Evolutionary conservation across 2,113 vertebrate genomes (phyloP).

Genomic region (Hyperoodon ampullatus): DNA sequence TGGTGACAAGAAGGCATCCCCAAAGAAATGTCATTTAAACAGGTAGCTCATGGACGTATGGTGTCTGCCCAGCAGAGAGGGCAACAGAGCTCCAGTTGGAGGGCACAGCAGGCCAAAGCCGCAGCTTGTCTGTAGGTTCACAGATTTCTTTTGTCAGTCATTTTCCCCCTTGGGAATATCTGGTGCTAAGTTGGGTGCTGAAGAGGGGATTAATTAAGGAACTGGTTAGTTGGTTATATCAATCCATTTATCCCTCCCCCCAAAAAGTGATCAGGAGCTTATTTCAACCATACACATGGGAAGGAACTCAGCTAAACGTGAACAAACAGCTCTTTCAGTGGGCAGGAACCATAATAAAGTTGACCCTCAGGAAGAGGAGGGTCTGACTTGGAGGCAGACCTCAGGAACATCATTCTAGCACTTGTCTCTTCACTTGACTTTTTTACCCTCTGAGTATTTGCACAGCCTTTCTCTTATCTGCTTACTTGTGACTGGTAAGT

Average conservation of each 20-base stretch:
- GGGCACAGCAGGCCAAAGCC: background rate
- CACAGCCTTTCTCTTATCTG: background rate
- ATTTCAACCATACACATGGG: background rate
- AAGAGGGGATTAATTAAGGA: background rate
- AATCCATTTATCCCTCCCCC: background rate
- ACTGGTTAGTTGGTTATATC: background rate
- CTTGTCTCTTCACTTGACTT: background rate
- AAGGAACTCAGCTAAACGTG: background rate
- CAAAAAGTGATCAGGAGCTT: background rate
- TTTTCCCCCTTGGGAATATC: background rate
- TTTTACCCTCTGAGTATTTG: background rate
- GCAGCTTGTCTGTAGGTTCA: background rate
- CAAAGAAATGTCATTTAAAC: background rate
- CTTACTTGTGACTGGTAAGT: background rate
- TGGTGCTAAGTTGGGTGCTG: background rate
- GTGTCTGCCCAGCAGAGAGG: background rate
- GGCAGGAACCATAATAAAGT: background rate
- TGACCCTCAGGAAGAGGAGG: background rate
- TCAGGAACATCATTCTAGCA: background rate
- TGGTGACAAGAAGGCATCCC: background rate
- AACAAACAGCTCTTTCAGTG: background rate
- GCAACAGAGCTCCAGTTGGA: background rate
- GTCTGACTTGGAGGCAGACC: rapidly evolving
- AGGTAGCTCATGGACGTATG: rapidly evolving
- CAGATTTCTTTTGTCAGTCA: background rate